phyloP scores from a whole-genome alignment of 2,113 vertebrate genomes.

The Sylvilagus bachmani region DNA sequence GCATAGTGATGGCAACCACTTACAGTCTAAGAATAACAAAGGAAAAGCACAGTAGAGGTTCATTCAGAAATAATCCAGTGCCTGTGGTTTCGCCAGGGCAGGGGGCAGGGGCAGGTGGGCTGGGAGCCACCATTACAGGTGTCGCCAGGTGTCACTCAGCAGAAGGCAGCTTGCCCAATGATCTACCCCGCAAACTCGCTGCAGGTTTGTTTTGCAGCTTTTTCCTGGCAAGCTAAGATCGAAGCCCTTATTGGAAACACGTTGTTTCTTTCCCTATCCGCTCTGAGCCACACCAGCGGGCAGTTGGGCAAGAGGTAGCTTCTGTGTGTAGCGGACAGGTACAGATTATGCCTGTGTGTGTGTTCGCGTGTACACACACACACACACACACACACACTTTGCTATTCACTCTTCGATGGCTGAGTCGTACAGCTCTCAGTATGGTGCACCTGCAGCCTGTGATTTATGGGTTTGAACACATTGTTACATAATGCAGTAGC shows the following conservation, averaged over 20 bases:
- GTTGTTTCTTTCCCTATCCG: background rate
- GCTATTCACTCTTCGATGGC: slow-evolving; percentile 7
- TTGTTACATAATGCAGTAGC: background rate
- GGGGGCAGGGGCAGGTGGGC: background rate
- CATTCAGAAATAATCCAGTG: slow-evolving; percentile 51
- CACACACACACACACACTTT: background rate
- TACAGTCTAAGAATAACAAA: background rate
- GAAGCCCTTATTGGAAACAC: background rate
- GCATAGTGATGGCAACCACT: background rate
- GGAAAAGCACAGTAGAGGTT: background rate
- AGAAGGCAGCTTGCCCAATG: background rate
- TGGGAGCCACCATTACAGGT: background rate
- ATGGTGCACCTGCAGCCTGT: background rate
- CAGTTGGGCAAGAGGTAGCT: background rate
- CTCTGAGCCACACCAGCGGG: background rate
- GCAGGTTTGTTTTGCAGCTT: background rate
- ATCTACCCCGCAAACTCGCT: background rate
- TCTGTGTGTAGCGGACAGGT: background rate
- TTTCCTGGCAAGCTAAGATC: background rate
- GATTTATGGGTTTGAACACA: background rate
- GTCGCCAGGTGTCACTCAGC: background rate
- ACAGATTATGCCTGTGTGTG: too few species aligned
- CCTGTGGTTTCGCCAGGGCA: background rate
- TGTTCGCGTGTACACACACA: accelerated
- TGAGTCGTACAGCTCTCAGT: background rate